Evolutionary conservation across 2,797 vertebrate genomes (phyloP), one percentile per base, ranked within the genome.

Genomic region (Thaleichthys pacificus): DNA sequence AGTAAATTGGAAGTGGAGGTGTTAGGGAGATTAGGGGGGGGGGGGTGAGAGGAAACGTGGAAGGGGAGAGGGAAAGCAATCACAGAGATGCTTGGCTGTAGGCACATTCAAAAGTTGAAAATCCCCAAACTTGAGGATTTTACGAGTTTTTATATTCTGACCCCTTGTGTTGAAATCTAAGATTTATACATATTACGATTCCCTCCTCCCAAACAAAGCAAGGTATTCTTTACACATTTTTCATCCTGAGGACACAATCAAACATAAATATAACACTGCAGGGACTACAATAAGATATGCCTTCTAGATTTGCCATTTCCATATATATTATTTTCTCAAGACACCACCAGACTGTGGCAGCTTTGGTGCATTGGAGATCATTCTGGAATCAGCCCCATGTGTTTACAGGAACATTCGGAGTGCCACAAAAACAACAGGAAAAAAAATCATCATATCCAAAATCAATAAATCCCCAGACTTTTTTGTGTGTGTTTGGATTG

Each of bases 301-400:
- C 87, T 91, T 92, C 89, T 90, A 92, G 89, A 91, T 90, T 88
- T 88, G 86, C 89, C 83, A 92, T 93, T 93, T 93, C 91, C 91
- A 93, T 92, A 93, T 92, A 93, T 93, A 93, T 93, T 91, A 93
- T 93, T 92, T 91, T 90, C 89, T 91, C 91, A 92, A 91, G 91
- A 87, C 88, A 87, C 88, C 91, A 86, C 88, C 89, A 91, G 85
- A 89, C 85, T 87, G 91, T 89, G 89, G 88, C 88, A 88, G 87
- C 85, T 30, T 85, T 80, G 88, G 83, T 84, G 88, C 85, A 79
- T 85, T 87, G 85, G 81, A 88, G 89, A 90, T 88, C 79, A 84
- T 85, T 89, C 63, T 60, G 85, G 80, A 74, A 82, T 77, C 79
- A 83, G 79, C 85, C 84, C 83, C 82, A 84, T 88, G 88, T 81